Evolutionary conservation across 2,797 vertebrate genomes (phyloP).

Genomic region (Triplophysa yarkandensis): DNA sequence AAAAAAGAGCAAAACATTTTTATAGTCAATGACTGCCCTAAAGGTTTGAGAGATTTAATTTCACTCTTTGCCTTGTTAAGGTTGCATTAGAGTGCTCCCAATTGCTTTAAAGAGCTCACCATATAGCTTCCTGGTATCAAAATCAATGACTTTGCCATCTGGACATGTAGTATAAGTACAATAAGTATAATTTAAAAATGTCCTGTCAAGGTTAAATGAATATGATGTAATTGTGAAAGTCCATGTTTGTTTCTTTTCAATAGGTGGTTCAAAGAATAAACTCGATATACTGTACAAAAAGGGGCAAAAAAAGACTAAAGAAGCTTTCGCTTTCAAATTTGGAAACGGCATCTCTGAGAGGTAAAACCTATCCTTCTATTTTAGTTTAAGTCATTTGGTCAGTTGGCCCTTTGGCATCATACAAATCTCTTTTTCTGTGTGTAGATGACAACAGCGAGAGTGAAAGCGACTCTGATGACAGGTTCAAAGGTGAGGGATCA

Average conservation of each 20-base stretch:
- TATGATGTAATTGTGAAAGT: background rate
- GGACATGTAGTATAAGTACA: background rate
- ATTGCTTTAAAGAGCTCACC: constrained; percentile 18
- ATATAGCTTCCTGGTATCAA: constrained; percentile 19
- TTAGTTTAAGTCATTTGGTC: constrained; percentile 56
- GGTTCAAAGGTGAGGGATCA: constrained; percentile 93
- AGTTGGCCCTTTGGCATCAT: constrained; percentile 60
- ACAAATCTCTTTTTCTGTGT: constrained; percentile 68
- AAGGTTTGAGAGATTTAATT: constrained; percentile 58
- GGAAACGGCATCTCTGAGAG: constrained; percentile 92
- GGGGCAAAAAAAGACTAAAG: constrained; percentile 97
- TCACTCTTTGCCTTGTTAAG: constrained; percentile 43
- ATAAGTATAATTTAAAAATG: constrained; percentile 15
- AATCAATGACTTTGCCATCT: constrained; percentile 25
- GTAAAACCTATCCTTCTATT: constrained; percentile 69
- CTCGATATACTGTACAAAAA: constrained; percentile 96
- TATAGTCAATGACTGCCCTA: constrained; percentile 51
- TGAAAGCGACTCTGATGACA: constrained; percentile 99
- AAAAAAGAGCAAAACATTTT: constrained; percentile 29
- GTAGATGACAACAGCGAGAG: constrained; percentile 99
- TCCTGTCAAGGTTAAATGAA: background rate
- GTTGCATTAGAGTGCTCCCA: constrained; percentile 26
- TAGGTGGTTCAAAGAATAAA: constrained; percentile 99
- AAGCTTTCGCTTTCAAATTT: constrained; percentile 93
- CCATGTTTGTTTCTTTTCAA: background rate